Percentiles rank a stretch among this genome's conserved stretches.
Evolutionary conservation across 2,113 vertebrate species (phyloP).

Genomic region (Pachypanchax playfairii): DNA sequence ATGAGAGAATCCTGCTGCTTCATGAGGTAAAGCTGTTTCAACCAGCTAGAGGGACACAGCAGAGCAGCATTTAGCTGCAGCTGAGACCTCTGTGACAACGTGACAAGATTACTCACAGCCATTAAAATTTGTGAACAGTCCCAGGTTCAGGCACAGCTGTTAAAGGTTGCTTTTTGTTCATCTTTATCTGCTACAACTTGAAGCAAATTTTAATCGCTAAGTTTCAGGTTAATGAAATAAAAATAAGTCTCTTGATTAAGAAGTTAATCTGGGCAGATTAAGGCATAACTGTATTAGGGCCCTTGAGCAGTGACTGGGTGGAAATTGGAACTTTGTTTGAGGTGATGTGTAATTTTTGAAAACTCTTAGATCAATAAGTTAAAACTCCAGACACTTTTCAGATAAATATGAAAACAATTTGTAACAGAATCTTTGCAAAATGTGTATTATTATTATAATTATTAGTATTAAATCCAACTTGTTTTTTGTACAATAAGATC

Average conservation of each 20-base stretch:
- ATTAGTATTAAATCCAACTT: background rate
- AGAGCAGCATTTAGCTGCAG: background rate
- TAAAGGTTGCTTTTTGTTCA: background rate
- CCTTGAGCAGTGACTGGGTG: background rate
- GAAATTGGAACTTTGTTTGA: background rate
- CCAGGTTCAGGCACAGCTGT: background rate
- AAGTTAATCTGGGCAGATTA: background rate
- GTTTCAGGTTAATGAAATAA: background rate
- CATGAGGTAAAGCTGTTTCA: background rate
- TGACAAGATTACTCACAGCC: background rate
- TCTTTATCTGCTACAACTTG: background rate
- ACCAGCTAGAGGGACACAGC: background rate
- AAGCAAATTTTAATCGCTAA: background rate
- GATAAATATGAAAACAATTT: background rate
- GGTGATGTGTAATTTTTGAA: background rate
- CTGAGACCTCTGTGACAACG: background rate
- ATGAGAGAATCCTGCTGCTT: background rate
- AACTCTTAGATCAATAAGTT: too few species aligned
- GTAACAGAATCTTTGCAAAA: background rate
- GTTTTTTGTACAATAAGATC: slow-evolving; percentile 1
- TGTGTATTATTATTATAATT: too few species aligned
- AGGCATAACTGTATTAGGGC: background rate
- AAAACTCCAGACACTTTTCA: background rate
- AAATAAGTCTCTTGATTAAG: background rate
- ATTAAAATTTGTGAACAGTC: background rate